Percentiles rank a stretch among this genome's conserved stretches.
phyloP scores from a whole-genome alignment of 2,888 invertebrate genomes.

The Poecilus cupreus region DNA sequence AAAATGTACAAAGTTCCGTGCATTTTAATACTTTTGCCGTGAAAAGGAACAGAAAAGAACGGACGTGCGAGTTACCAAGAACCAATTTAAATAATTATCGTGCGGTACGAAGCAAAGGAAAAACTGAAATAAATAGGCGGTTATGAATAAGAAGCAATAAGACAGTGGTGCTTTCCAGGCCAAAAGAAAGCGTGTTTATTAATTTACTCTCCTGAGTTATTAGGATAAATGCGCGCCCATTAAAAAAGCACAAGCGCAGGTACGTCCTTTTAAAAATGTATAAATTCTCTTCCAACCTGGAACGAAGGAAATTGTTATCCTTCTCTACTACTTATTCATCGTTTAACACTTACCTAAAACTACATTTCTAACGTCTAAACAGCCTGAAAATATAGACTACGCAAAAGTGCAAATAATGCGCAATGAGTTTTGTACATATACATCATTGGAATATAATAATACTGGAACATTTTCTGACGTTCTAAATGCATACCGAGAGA shows the following conservation, averaged over 20 bases:
- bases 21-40: slow-evolving; percentile 38
- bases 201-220: slow-evolving; percentile 56
- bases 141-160: slow-evolving; percentile 50
- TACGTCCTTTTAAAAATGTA: slow-evolving; percentile 33
- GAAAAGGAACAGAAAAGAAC: slow-evolving; percentile 30
- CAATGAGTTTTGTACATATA: too few relatives aligned
- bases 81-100: slow-evolving; percentile 49
- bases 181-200: slow-evolving; percentile 55
- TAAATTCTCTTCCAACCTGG: slow-evolving; percentile 31
- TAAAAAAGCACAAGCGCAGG: slow-evolving; percentile 48
- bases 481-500: too few relatives aligned
- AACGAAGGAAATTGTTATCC: not conserved
- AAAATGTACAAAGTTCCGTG: slow-evolving; percentile 32
- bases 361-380: not conserved
- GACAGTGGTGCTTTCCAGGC: slow-evolving; percentile 22
- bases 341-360: not conserved
- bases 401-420: too few relatives aligned
- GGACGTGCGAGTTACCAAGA: slow-evolving; percentile 32
- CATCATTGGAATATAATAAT: too few relatives aligned
- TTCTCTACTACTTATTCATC: slow-evolving; percentile 6
- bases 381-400: too few relatives aligned
- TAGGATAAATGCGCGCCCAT: slow-evolving; percentile 56
- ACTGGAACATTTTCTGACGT: too few relatives aligned
- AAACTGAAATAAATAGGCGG: slow-evolving; percentile 55
- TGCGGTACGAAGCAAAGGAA: slow-evolving; percentile 32